Percentiles rank a stretch among this genome's conserved stretches.
Conservation (phyloP, 1,140 invertebrate genomes). For the Tetramorium parvispinum region DNA sequence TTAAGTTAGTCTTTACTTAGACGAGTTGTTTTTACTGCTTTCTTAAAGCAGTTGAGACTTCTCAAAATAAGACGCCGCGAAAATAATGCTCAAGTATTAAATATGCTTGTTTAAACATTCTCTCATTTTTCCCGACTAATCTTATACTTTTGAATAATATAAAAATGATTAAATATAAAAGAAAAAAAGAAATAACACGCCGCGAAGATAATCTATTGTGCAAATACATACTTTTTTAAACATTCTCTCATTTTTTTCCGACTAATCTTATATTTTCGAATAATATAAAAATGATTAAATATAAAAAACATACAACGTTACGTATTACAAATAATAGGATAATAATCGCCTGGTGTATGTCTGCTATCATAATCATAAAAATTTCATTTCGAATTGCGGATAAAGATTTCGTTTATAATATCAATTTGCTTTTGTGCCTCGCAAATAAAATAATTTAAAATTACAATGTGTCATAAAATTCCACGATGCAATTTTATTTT, state of each 20-base stretch:
- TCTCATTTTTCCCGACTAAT: not conserved
- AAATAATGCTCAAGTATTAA: conserved; percentile 52
- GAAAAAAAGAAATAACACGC: conserved; percentile 30
- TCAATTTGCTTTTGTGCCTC: not conserved
- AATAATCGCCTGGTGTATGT: not conserved
- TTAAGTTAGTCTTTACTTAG: conserved; percentile 54
- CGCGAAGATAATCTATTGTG: conserved; percentile 46
- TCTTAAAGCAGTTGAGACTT: conserved; percentile 33
- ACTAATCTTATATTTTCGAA: not conserved
- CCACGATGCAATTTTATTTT: conserved; percentile 11
- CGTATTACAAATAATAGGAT: not conserved
- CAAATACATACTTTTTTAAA: conserved; percentile 16
- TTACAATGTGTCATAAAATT: conserved; percentile 8
- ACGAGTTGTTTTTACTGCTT: conserved; percentile 54
- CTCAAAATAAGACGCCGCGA: conserved; percentile 40
- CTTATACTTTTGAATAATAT: not conserved
- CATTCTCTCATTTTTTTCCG: not conserved
- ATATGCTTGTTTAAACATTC: not conserved
- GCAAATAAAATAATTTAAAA: conserved; percentile 29
- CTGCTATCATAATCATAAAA: not conserved
- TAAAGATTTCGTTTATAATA: conserved; percentile 13
- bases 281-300: not conserved
- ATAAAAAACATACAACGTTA: not conserved
- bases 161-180: not conserved
- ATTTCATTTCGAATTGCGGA: no score